Percentiles rank a stretch among this genome's conserved stretches.
These are phyloP conservation scores for Laterallus jamaicensis DNA, from an alignment of 2,113 vertebrate species.

Conservation along the genomic window DNA sequence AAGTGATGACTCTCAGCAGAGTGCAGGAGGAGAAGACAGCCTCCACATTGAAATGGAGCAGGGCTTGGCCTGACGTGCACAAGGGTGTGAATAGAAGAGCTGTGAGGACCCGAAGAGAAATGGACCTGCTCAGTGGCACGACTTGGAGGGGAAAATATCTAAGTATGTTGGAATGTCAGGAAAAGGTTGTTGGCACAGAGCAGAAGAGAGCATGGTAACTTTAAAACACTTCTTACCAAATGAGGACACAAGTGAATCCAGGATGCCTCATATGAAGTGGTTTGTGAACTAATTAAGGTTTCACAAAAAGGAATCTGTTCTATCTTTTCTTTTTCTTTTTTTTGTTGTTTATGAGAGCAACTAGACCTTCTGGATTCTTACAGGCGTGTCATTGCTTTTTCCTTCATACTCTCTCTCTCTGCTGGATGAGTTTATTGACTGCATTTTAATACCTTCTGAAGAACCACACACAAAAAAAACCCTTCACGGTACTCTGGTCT, in stretches of 20 bases:
- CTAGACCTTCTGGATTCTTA: background rate
- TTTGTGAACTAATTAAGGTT: background rate
- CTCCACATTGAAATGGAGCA: background rate
- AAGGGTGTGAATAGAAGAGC: background rate
- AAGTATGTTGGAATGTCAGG: background rate
- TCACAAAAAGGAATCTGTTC: background rate
- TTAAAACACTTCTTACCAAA: background rate
- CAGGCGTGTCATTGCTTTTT: background rate
- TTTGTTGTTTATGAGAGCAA: background rate
- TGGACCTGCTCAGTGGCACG: background rate
- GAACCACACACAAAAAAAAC: background rate
- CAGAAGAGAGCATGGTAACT: background rate
- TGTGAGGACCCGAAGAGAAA: background rate
- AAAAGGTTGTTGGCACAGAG: background rate
- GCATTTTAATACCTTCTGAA: slow-evolving; percentile 30
- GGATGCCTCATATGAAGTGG: background rate
- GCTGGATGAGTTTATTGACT: slow-evolving; percentile 3
- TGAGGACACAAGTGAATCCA: background rate
- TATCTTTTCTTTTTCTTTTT: background rate
- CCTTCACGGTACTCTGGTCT: background rate
- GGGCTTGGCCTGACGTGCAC: background rate
- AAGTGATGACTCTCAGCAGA: background rate
- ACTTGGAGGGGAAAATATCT: background rate
- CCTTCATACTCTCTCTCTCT: background rate
- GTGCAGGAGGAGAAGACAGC: background rate